Base-by-base conservation (phyloP, 2,888 invertebrate species). In the Drosophila anomalata region DNA sequence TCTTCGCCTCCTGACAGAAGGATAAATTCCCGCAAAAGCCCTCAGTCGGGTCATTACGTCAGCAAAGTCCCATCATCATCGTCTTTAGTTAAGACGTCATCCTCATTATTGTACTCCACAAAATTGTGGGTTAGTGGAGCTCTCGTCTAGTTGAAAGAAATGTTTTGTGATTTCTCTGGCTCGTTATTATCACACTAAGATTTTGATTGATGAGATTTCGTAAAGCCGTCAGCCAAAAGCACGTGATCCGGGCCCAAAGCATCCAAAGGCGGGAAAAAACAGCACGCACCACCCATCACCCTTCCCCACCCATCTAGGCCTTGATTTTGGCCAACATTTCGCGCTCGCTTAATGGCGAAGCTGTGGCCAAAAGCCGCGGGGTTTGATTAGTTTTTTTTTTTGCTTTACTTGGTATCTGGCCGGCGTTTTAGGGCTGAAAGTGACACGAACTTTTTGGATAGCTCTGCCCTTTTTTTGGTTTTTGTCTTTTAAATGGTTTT, bases 131-230 rank as follows among this genome's bases (percentile, higher is more conserved):
- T 82, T 82, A 82, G 79, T 78, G 55, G 87, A 60, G 36, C 33
- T 66, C 11, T n/a, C 36, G 14, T 55, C 50, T 78, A 81, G 83
- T 73, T 68, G 54, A 79, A 75, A 63, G 77, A 76, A 82, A 87
- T 71, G 76, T 59, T 48, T 87, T 85, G 75, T 75, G 83, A 87
- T 87, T 82, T 86, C 77, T 69, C 73, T 71, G 57, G 75, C 86
- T 55, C 62, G 71, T 83, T 79, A 79, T 82, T 79, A 82, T 82
- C 82, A 76, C 82, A 82, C 82, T 73, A 79, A 82, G 73, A 77
- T 82, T 82, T 82, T 82, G 82, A 82, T 82, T 87, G 82, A 82
- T 82, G 86, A 73, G 76, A 70, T 71, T 87, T 81, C 70, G 61
- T 58, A 63, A 52, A 62, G 66, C 75, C 59, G 67, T 61, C 51